A percentile compares a stretch with the other conserved stretches of the same genome.
These are phyloP conservation scores for Chrysolina oricalcia DNA, from an alignment of 2,888 invertebrate species.

Conservation along the genomic window DNA sequence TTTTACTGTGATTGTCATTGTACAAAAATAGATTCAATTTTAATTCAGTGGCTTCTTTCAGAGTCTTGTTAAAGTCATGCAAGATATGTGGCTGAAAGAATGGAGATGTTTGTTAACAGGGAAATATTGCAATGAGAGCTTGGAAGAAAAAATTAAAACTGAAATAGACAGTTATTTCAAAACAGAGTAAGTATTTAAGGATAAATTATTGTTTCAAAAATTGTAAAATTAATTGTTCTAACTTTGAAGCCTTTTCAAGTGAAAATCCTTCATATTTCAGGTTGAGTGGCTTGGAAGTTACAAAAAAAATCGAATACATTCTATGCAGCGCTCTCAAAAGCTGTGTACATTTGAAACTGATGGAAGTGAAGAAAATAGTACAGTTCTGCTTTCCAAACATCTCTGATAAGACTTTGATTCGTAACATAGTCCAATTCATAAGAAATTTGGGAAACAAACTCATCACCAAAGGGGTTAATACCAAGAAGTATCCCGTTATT, in stretches of 20 bases:
- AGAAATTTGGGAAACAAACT: slow-evolving; percentile 70
- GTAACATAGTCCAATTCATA: slow-evolving; percentile 69
- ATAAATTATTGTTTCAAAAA: slow-evolving; percentile 6
- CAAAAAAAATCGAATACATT: slow-evolving; percentile 67
- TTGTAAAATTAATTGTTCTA: no score
- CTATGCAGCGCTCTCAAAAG: slow-evolving; percentile 71
- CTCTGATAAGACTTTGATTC: slow-evolving; percentile 70
- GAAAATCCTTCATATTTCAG: slow-evolving; percentile 47
- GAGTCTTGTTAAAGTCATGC: slow-evolving; percentile 77
- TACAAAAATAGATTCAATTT: neutral
- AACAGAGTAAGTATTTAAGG: slow-evolving; percentile 33
- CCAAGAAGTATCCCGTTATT: slow-evolving; percentile 76
- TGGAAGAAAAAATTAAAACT: slow-evolving; percentile 71
- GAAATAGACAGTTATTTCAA: slow-evolving; percentile 65
- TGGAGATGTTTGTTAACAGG: slow-evolving; percentile 79
- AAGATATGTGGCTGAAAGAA: slow-evolving; percentile 78
- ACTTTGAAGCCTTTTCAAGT: no score
- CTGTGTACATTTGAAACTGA: slow-evolving; percentile 65
- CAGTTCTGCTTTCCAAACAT: slow-evolving; percentile 66
- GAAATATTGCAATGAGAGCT: slow-evolving; percentile 72
- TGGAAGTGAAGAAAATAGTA: slow-evolving; percentile 70
- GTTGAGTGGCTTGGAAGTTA: slow-evolving; percentile 45
- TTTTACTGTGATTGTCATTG: neutral
- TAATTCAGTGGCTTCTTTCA: slow-evolving; percentile 63
- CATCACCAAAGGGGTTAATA: slow-evolving; percentile 69